These are phyloP conservation scores for Erythrocercus mccallii DNA, from an alignment of 2,113 vertebrate genomes.

Conservation along the genomic window DNA sequence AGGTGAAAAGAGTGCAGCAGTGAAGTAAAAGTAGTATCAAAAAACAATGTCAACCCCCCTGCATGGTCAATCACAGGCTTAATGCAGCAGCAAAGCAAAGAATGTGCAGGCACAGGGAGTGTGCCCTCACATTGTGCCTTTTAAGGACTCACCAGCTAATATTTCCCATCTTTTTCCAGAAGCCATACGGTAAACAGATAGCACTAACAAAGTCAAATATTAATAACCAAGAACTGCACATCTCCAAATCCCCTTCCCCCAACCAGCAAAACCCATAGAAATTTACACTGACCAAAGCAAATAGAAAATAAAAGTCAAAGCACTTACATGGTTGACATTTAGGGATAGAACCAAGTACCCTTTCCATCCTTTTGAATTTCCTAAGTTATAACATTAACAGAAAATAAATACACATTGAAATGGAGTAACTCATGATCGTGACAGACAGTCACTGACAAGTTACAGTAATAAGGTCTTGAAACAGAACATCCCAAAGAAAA, in stretches of 20 bases:
- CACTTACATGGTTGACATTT: slow-evolving; percentile 82
- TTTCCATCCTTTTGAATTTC: slow-evolving; percentile 65
- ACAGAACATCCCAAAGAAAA: background rate
- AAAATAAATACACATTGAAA: slow-evolving; percentile 63
- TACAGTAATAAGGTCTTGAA: slow-evolving; percentile 9
- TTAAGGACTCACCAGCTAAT: slow-evolving; percentile 59
- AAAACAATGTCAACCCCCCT: background rate
- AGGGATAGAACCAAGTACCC: slow-evolving; percentile 70
- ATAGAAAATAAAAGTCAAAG: slow-evolving; percentile 85
- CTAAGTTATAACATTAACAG: slow-evolving; percentile 72
- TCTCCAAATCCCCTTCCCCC: slow-evolving; percentile 80
- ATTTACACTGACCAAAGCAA: slow-evolving; percentile 86
- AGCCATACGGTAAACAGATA: slow-evolving; percentile 81
- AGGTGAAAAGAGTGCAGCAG: background rate
- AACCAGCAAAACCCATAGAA: slow-evolving; percentile 81
- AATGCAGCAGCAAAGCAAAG: background rate
- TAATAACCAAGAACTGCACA: slow-evolving; percentile 81
- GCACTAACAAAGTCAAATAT: slow-evolving; percentile 86
- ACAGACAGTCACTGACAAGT: background rate
- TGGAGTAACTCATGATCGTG: slow-evolving; percentile 5
- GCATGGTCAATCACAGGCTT: background rate
- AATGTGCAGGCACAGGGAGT: background rate
- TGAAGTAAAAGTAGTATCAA: background rate
- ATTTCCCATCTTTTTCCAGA: slow-evolving; percentile 62
- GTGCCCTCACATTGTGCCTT: slow-evolving; percentile 8